Conservation (phyloP, 2,797 vertebrate species). For the Phoeniculus purpureus region DNA sequence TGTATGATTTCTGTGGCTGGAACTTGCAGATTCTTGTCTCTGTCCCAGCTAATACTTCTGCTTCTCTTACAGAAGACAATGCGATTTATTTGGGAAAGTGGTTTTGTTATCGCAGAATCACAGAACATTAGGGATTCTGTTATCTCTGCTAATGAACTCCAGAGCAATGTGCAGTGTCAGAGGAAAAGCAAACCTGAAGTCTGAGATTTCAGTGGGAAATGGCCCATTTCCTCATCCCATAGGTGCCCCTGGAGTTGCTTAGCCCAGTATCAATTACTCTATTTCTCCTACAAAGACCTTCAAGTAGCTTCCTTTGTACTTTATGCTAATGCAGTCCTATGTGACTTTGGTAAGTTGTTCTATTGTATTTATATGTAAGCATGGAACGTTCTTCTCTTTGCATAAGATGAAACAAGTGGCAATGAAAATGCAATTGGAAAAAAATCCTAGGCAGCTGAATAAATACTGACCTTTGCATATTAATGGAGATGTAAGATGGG, state of each 20-base stretch:
- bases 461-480: slow-evolving; percentile 9
- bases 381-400: neutral
- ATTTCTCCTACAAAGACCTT: neutral
- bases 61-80: neutral
- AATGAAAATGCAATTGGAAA: slow-evolving; percentile 28
- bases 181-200: neutral
- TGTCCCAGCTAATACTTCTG: neutral
- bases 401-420: neutral
- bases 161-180: neutral
- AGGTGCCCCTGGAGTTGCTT: neutral
- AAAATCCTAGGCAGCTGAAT: slow-evolving; percentile 3
- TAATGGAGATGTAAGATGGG: neutral
- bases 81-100: neutral
- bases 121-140: neutral
- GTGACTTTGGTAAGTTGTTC: neutral
- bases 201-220: neutral
- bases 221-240: neutral
- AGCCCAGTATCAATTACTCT: neutral
- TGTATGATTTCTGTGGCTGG: neutral
- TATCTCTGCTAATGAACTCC: neutral
- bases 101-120: neutral
- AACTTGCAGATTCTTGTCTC: neutral
- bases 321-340: neutral
- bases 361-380: neutral
- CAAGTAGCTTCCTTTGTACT: neutral